phyloP scores from a whole-genome alignment of 2,888 invertebrate species.

The Malacosoma neustria region DNA sequence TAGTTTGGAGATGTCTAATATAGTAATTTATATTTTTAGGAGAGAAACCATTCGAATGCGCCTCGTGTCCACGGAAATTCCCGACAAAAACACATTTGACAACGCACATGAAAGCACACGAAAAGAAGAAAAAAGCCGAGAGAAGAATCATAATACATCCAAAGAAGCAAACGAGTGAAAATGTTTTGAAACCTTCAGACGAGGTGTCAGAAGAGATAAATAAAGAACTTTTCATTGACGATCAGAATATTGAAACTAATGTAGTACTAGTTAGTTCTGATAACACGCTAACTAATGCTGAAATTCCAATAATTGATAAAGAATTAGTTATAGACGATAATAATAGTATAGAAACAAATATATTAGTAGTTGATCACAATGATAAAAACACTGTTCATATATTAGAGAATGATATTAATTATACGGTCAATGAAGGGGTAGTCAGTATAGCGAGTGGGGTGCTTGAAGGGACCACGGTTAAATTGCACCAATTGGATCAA shows the following conservation, averaged over 20 bases:
- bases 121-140: slow-evolving; percentile 21
- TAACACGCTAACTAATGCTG: neutral
- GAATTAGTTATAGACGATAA: slow-evolving; percentile 42
- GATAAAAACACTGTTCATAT: slow-evolving; percentile 20
- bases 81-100: slow-evolving; percentile 43
- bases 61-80: slow-evolving; percentile 37
- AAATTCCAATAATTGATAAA: slow-evolving; percentile 1
- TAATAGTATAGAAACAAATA: slow-evolving; percentile 29
- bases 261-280: neutral
- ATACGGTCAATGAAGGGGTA: slow-evolving; percentile 33
- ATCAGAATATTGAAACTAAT: neutral
- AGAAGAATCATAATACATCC: slow-evolving; percentile 12
- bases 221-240: neutral
- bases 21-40: slow-evolving; percentile 28
- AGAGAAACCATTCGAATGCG: slow-evolving; percentile 56
- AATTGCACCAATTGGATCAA: slow-evolving; percentile 49
- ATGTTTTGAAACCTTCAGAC: neutral
- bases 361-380: slow-evolving; percentile 34
- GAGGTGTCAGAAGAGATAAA: neutral
- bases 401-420: slow-evolving; percentile 21
- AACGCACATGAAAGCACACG: slow-evolving; percentile 44
- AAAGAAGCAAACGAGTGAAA: neutral
- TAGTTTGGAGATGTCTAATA: no score
- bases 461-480: slow-evolving; percentile 33
- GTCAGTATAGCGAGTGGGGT: slow-evolving; percentile 26